Evolutionary conservation across 2,888 invertebrate genomes (phyloP).

Genomic region (Petrolisthes manimaculis): DNA sequence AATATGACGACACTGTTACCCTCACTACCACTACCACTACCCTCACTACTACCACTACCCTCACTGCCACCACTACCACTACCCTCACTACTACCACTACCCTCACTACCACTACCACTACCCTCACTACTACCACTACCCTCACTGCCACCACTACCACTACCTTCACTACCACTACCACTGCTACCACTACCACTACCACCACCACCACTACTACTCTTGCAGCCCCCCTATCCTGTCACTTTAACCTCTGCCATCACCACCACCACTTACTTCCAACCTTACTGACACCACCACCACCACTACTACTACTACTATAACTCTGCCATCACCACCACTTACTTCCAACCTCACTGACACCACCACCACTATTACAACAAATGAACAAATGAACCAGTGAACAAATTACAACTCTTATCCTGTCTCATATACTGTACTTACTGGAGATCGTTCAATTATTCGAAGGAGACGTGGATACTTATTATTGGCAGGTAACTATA

Average conservation of each 20-base stretch:
- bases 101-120: background rate
- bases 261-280: too few relatives aligned
- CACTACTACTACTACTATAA: background rate
- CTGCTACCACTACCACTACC: background rate
- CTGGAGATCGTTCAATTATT: too few relatives aligned
- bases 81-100: background rate
- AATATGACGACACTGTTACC: conserved; percentile 22
- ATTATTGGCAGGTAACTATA: too few relatives aligned
- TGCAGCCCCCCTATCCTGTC: background rate
- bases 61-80: background rate
- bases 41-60: background rate
- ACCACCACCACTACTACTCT: background rate
- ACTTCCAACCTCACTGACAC: too few relatives aligned
- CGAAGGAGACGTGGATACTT: too few relatives aligned
- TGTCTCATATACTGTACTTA: too few relatives aligned
- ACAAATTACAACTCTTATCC: too few relatives aligned
- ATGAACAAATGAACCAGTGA: too few relatives aligned
- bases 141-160: background rate
- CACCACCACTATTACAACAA: too few relatives aligned
- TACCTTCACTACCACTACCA: background rate
- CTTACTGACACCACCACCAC: conserved; percentile 4
- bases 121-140: background rate
- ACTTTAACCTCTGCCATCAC: background rate
- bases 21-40: background rate
- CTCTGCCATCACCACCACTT: too few relatives aligned